A percentile compares a stretch with the other conserved stretches of the same genome.
Conservation (phyloP, 2,113 vertebrate species). For the Orcinus orca region DNA sequence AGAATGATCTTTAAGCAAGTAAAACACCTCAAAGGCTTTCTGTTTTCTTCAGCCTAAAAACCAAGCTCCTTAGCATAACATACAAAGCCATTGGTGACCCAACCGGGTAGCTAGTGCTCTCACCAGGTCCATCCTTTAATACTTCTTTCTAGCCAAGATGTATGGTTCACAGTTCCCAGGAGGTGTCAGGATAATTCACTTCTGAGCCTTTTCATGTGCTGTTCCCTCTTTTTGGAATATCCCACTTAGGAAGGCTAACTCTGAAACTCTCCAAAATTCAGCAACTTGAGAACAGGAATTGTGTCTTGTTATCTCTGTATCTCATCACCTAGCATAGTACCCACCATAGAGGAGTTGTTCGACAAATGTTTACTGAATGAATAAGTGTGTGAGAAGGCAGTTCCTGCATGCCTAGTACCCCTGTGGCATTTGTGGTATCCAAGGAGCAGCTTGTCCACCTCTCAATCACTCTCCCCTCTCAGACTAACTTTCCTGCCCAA, state of each 20-base stretch:
- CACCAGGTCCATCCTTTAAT: not conserved
- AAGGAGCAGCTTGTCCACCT: not conserved
- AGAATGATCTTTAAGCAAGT: not conserved
- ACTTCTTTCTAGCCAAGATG: not conserved
- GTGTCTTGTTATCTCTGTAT: not conserved
- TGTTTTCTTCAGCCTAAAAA: not conserved
- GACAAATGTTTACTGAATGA: not conserved
- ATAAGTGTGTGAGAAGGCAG: not conserved
- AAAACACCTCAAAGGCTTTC: not conserved
- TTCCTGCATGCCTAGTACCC: not conserved
- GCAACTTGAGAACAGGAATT: not conserved
- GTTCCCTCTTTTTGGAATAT: not conserved
- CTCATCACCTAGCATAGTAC: not conserved
- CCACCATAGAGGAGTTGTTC: not conserved
- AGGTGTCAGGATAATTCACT: not conserved
- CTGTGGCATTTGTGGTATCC: not conserved
- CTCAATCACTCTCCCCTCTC: not conserved
- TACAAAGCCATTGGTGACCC: not conserved
- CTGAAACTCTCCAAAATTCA: not conserved
- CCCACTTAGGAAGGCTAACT: not conserved
- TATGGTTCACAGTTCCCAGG: not conserved
- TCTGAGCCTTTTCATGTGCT: not conserved
- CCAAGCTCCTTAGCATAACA: not conserved
- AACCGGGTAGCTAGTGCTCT: not conserved
- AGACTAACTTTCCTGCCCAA: not conserved